Base-by-base conservation (phyloP, 1,140 invertebrate species). In the Hylyphantes graminicola region DNA sequence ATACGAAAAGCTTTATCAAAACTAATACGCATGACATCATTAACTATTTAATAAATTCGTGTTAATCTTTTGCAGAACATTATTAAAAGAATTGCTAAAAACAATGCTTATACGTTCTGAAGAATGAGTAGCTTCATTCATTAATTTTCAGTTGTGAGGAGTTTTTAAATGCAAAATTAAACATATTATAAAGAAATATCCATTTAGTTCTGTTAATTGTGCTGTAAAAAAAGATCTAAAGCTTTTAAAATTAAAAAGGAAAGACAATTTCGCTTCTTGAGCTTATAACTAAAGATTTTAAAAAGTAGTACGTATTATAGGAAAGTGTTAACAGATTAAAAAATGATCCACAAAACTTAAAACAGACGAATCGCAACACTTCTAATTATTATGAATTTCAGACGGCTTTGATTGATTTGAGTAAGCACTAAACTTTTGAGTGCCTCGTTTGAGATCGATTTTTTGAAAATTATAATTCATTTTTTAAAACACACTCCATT, bases 361-460 rank as follows among this genome's bases (percentile, higher is more conserved):
- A 17, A 70, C 51, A 70, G 68, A 70, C 51, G 54, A 12, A 7
- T 19, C 15, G 54, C 11, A 70, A 13, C 3, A 11, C 68, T 70
- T 11, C 9, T 48, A 70, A 70, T 70, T 70, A 70, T 70, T n/a
- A 70, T 70, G 54, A 70, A 70, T 70, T 70, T 70, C n/a, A 51
- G 50, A 70, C 51, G 54, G 68, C 54, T 70, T 48, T 51, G 68
- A 70, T 70, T 70, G 68, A 70, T 70, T 70, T 70, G n/a, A 70
- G 68, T 53, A 21, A 70, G 68, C 68, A 53, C 19, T 48, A 21
- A 54, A 70, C 13, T 70, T 70, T 70, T 70, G 54, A 70, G 68
- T 54, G 68, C 50, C 68, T 70, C 68, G 15, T 70, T 70, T 70
- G 54, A 50, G 13, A 70, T 53, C 50, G 54, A 51, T 53, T 70